These are phyloP conservation scores for Nemotelus pantherinus DNA, from an alignment of 2,888 invertebrate species.

Conservation along the genomic window DNA sequence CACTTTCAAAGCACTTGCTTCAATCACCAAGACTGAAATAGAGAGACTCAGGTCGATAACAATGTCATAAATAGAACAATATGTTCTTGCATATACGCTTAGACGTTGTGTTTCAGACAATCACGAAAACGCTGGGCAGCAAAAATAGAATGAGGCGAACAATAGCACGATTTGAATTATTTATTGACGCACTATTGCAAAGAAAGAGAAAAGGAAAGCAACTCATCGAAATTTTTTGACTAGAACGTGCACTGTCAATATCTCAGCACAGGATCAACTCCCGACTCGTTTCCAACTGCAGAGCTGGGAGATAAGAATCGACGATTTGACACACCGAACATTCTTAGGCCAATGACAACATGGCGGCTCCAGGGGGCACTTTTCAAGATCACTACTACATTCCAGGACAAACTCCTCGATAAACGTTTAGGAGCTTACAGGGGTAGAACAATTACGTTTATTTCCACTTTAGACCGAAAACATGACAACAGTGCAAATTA, in stretches of 20 bases:
- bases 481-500: no score
- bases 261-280: constrained; percentile 53
- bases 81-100: background rate
- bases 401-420: no score
- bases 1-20: constrained; percentile 30
- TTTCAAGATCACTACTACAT: constrained; percentile 29
- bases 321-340: constrained; percentile 48
- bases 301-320: no score
- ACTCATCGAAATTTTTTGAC: constrained; percentile 11
- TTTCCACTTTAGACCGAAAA: no score
- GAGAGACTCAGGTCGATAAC: constrained; percentile 30
- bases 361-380: constrained; percentile 13
- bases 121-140: background rate
- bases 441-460: no score
- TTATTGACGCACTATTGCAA: background rate
- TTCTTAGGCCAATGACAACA: constrained; percentile 10
- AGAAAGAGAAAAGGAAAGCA: no score
- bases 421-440: no score
- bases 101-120: background rate
- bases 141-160: background rate
- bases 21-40: constrained; percentile 25
- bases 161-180: constrained; percentile 26
- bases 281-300: no score
- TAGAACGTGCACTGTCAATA: constrained; percentile 49
- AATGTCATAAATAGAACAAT: constrained; percentile 25